Percentiles rank a stretch among this genome's conserved stretches.
phyloP scores from a whole-genome alignment of 2,888 invertebrate species.

The Ormyrus pomaceus region DNA sequence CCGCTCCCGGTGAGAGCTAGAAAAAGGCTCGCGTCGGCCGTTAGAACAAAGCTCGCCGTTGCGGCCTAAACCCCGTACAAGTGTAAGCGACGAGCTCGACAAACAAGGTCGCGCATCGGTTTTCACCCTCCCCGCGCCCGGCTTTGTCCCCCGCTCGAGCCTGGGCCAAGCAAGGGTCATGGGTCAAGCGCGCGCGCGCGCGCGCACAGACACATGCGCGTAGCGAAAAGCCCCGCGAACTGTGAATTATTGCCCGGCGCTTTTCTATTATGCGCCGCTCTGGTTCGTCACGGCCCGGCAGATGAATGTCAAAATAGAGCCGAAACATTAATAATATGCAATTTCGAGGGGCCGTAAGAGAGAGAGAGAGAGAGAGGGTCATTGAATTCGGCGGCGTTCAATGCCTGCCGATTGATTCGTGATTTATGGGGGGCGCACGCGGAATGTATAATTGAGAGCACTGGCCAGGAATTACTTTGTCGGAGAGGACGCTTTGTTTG shows the following conservation, averaged over 20 bases:
- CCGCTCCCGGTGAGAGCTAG: not conserved
- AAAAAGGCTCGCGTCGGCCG: not conserved
- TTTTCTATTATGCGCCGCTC: slow-evolving; percentile 24
- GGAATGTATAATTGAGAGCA: not conserved
- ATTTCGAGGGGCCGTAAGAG: slow-evolving; percentile 15
- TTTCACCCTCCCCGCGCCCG: slow-evolving; percentile 27
- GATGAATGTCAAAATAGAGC: slow-evolving; percentile 46
- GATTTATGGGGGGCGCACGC: not conserved
- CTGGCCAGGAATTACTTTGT: slow-evolving; percentile 34
- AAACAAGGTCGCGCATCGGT: slow-evolving; percentile 45
- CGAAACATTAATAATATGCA: slow-evolving; percentile 41
- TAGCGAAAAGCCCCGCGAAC: slow-evolving; percentile 21
- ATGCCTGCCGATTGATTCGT: no score
- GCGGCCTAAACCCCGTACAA: slow-evolving; percentile 2
- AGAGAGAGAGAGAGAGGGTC: not conserved
- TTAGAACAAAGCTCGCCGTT: slow-evolving; percentile 14
- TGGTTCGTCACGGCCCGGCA: slow-evolving; percentile 34
- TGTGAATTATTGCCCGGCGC: slow-evolving; percentile 31
- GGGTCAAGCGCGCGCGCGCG: slow-evolving; percentile 27
- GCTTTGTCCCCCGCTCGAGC: not conserved
- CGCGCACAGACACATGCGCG: slow-evolving; percentile 27
- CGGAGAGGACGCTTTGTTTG: slow-evolving; percentile 13
- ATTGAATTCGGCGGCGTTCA: no score
- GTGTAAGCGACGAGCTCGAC: slow-evolving; percentile 5
- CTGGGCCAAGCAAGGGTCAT: not conserved